Evolutionary conservation across 1,140 invertebrate genomes (phyloP).

Genomic region (Eueides isabella): DNA sequence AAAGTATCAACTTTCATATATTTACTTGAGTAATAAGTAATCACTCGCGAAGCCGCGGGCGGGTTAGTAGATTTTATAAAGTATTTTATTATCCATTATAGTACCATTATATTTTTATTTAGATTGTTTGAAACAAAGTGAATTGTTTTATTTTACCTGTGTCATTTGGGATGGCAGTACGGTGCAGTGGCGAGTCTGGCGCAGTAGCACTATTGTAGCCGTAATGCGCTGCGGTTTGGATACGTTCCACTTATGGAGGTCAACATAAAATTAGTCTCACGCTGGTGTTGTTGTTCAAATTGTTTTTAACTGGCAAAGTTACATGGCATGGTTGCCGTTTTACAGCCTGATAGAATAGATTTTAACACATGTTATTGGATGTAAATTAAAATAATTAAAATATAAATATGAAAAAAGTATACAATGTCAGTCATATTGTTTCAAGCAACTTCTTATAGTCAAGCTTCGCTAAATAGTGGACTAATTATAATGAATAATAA

Average conservation of each 20-base stretch:
- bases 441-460: no score
- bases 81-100: neutral
- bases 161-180: constrained; percentile 26
- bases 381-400: no score
- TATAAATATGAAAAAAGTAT: no score
- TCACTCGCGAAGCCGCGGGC: no score
- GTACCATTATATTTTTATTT: constrained; percentile 2
- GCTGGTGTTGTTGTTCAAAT: constrained; percentile 58
- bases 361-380: no score
- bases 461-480: no score
- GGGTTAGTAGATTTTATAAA: neutral
- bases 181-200: constrained; percentile 46
- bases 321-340: constrained; percentile 39
- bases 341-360: no score
- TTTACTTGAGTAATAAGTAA: neutral
- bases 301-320: constrained; percentile 67
- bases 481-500: no score
- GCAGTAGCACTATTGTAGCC: constrained; percentile 61
- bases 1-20: no score
- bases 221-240: constrained; percentile 72
- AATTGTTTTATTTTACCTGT: constrained; percentile 31
- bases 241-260: constrained; percentile 63
- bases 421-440: no score
- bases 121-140: constrained; percentile 4
- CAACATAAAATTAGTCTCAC: constrained; percentile 64